These are phyloP conservation scores for Ceraclea dissimilis DNA, from an alignment of 2,888 invertebrate genomes.

Conservation along the genomic window DNA sequence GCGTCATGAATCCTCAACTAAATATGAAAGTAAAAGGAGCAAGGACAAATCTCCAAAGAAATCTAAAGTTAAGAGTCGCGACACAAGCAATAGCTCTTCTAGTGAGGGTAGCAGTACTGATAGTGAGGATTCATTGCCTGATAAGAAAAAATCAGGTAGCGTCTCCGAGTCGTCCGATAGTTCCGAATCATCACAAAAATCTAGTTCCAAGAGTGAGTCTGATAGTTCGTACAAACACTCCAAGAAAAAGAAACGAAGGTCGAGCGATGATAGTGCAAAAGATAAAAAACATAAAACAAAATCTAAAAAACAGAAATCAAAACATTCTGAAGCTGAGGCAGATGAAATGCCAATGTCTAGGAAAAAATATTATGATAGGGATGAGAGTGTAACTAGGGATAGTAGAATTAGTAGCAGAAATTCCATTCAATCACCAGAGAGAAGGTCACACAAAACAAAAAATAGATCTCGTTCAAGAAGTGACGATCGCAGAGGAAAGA, in stretches of 20 bases:
- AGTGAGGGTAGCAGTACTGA: constrained; percentile 24
- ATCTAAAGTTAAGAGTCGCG: constrained; percentile 5
- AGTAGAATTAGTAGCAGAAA: constrained; percentile 21
- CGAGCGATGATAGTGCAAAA: constrained; percentile 26
- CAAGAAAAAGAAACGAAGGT: constrained; percentile 25
- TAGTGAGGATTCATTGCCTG: constrained; percentile 19
- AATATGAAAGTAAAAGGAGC: constrained; percentile 11
- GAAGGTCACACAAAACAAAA: constrained; percentile 17
- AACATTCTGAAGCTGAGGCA: constrained; percentile 19
- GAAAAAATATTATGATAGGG: constrained; percentile 21
- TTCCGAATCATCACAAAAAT: constrained; percentile 25
- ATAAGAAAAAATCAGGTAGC: constrained; percentile 8
- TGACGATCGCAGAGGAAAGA: constrained; percentile 15
- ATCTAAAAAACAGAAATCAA: constrained; percentile 24
- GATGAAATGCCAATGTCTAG: constrained; percentile 10
- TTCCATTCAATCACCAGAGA: constrained; percentile 20
- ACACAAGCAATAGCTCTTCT: constrained; percentile 17
- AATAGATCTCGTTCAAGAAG: constrained; percentile 23
- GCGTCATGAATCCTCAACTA: constrained; percentile 6
- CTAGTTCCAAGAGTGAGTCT: constrained; percentile 20
- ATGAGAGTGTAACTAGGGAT: constrained; percentile 18
- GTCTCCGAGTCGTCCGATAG: constrained; percentile 18
- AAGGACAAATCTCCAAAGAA: constrained; percentile 8
- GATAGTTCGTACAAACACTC: constrained; percentile 20
- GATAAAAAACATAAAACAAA: constrained; percentile 24